Conservation (phyloP, 1,140 invertebrate genomes). For the Zaprionus kolodkinae region DNA sequence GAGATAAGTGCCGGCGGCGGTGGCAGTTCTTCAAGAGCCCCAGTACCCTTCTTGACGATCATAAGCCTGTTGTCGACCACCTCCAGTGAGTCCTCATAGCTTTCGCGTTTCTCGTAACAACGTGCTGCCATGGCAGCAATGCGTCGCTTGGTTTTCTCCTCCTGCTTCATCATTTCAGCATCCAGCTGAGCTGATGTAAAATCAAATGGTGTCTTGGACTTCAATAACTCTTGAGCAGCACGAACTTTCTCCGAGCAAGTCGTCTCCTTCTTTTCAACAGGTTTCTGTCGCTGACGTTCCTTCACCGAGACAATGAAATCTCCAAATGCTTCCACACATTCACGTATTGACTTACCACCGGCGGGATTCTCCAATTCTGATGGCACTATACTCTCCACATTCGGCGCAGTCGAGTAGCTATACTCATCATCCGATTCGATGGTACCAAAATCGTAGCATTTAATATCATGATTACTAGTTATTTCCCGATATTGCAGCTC, state of each 20-base stretch:
- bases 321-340: constrained; percentile 57
- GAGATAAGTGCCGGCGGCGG: constrained; percentile 54
- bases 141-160: constrained; percentile 35
- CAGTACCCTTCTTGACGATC: constrained; percentile 71
- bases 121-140: constrained; percentile 49
- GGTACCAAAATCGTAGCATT: constrained; percentile 55
- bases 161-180: constrained; percentile 36
- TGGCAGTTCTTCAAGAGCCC: constrained; percentile 59
- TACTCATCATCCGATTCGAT: constrained; percentile 74
- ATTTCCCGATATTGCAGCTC: constrained; percentile 40
- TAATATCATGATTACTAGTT: constrained; percentile 17
- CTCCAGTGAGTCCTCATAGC: constrained; percentile 68
- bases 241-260: constrained; percentile 42
- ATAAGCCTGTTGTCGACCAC: constrained; percentile 68
- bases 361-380: constrained; percentile 58
- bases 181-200: constrained; percentile 43
- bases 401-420: constrained; percentile 56
- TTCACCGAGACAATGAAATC: constrained; percentile 41
- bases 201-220: constrained; percentile 44
- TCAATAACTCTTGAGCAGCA: constrained; percentile 53
- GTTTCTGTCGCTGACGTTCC: constrained; percentile 3
- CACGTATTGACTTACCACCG: constrained; percentile 57
- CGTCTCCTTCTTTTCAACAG: neutral
- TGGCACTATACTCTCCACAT: constrained; percentile 41
- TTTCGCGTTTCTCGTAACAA: constrained; percentile 64